Conservation (phyloP, 2,888 invertebrate species). For the Caenorhabditis sinica region DNA sequence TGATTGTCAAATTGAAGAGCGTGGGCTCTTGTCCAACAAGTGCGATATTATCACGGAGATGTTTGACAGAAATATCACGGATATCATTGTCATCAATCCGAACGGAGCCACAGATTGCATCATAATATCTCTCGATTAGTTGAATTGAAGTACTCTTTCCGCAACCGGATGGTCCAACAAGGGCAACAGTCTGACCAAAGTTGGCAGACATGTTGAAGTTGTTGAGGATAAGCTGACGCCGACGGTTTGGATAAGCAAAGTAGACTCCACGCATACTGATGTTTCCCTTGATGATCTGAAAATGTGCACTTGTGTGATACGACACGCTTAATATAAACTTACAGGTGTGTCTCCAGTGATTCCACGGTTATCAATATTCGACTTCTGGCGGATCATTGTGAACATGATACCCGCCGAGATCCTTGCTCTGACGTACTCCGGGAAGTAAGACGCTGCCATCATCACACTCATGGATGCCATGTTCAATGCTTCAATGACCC, state of each 20-base stretch:
- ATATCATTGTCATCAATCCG: conserved; percentile 83
- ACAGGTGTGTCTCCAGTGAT: conserved; percentile 81
- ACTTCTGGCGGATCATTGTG: conserved; percentile 80
- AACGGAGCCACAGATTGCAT: conserved; percentile 83
- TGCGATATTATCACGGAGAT: conserved; percentile 78
- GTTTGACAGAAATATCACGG: conserved; percentile 69
- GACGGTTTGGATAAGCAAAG: conserved; percentile 91
- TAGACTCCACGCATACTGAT: conserved; percentile 88
- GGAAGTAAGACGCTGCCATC: conserved; percentile 84
- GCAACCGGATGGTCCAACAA: conserved; percentile 85
- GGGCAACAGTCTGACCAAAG: conserved; percentile 84
- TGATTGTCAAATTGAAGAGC: conserved; percentile 84
- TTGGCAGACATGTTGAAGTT: conserved; percentile 73
- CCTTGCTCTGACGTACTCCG: conserved; percentile 85
- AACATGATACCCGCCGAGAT: conserved; percentile 83
- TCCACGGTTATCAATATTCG: conserved; percentile 84
- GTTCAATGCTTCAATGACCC: conserved; percentile 86
- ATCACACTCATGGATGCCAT: conserved; percentile 85
- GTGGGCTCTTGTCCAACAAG: conserved; percentile 85
- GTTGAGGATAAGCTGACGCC: conserved; percentile 85
- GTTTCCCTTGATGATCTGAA: conserved; percentile 86
- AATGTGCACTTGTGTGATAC: neutral
- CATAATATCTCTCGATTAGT: conserved; percentile 84
- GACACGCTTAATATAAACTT: neutral
- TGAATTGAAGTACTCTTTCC: conserved; percentile 84